These are phyloP conservation scores for Numenius arquata DNA, from an alignment of 2,113 vertebrate species.

Conservation along the genomic window DNA sequence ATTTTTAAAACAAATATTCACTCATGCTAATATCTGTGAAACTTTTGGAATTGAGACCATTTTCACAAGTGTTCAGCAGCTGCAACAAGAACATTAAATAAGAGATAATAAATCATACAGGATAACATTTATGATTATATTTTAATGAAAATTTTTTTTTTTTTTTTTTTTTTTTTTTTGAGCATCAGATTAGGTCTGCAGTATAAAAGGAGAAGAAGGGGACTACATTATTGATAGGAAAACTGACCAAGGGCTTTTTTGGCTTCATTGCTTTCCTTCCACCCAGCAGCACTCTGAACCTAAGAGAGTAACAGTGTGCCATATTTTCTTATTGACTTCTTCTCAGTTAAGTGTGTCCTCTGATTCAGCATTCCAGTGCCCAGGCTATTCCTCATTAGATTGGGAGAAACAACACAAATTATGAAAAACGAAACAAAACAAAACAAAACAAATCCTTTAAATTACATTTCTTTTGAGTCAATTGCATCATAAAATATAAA, in stretches of 20 bases:
- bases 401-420: background rate
- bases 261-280: background rate
- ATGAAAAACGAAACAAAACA: background rate
- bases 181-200: accelerated
- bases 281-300: background rate
- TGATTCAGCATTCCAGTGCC: background rate
- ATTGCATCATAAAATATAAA: background rate
- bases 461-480: background rate
- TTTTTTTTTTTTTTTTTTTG: background rate
- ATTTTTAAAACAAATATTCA: slow-evolving; percentile 36
- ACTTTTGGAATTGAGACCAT: background rate
- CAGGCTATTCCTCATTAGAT: background rate
- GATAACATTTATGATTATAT: background rate
- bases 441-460: background rate
- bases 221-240: background rate
- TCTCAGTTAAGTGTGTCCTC: background rate
- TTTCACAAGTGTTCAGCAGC: background rate
- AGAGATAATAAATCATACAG: background rate
- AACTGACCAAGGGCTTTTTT: background rate
- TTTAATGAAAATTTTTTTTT: background rate
- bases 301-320: background rate
- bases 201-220: background rate
- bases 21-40: background rate
- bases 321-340: background rate
- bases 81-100: background rate